phyloP scores from a whole-genome alignment of 64 coral and sea anemone genomes.

The Porites lutea region DNA sequence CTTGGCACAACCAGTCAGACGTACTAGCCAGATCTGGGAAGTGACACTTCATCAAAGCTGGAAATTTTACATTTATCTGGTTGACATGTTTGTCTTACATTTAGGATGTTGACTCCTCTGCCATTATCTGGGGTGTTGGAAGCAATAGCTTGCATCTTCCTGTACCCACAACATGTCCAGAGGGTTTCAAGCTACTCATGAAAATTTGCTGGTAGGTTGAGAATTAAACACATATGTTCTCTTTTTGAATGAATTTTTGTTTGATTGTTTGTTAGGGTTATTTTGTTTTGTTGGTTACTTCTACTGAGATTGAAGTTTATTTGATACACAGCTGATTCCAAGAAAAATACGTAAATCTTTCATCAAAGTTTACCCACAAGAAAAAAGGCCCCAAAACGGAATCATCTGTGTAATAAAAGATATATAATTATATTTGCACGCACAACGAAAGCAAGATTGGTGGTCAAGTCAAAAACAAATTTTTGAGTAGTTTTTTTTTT shows the following conservation, averaged over 20 bases:
- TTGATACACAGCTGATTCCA: no score
- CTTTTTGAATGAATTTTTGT: no score
- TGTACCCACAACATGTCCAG: conserved; percentile 87
- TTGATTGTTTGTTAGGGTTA: no score
- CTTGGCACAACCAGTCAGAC: no score
- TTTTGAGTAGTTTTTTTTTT: neutral
- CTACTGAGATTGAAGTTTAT: no score
- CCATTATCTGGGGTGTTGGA: conserved; percentile 94
- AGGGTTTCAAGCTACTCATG: conserved; percentile 94
- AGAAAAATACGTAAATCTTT: no score
- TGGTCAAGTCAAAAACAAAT: no score
- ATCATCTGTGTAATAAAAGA: no score
- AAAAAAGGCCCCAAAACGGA: no score
- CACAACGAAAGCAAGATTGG: no score
- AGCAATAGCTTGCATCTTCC: conserved; percentile 93
- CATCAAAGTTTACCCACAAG: neutral
- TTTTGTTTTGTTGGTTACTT: neutral
- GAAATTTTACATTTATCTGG: neutral
- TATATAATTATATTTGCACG: no score
- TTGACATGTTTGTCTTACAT: neutral
- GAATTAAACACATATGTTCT: neutral
- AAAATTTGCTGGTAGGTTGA: conserved; percentile 84
- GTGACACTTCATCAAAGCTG: neutral
- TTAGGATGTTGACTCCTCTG: conserved; percentile 92
- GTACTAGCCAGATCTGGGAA: no score